Conservation (phyloP, 64 coral and sea anemone genomes). For the Anthopleura sola region DNA sequence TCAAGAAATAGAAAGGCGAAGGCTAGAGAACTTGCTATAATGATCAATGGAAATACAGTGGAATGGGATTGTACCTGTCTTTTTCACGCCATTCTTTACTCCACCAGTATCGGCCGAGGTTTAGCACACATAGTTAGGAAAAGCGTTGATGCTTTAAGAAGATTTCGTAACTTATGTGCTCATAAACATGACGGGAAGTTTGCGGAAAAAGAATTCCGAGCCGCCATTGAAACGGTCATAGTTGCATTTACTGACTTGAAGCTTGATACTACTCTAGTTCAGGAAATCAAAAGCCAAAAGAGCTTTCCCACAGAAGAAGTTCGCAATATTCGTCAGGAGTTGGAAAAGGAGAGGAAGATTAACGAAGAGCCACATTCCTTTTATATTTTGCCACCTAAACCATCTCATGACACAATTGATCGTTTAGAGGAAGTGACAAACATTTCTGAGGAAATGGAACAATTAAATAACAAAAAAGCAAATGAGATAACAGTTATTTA, state of each 20-base stretch:
- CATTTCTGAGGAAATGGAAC: conserved; percentile 1
- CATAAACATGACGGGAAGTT: conserved; percentile 7
- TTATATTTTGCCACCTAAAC: neutral
- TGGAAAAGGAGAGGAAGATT: neutral
- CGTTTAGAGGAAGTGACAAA: conserved; percentile 13
- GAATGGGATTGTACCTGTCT: conserved; percentile 38
- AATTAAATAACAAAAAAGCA: neutral
- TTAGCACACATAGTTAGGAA: neutral
- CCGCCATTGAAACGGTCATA: neutral
- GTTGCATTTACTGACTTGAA: conserved; percentile 15
- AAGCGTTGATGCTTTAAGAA: conserved; percentile 12
- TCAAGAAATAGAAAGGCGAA: too few species aligned
- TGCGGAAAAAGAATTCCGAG: conserved; percentile 24
- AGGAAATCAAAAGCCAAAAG: conserved; percentile 26
- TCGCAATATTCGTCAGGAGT: neutral
- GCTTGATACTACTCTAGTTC: neutral
- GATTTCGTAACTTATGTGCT: conserved; percentile 22
- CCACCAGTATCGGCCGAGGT: neutral
- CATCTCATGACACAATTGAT: neutral
- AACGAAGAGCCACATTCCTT: neutral
- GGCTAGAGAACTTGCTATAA: too few species aligned
- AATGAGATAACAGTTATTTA: too few species aligned
- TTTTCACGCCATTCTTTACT: conserved; percentile 26
- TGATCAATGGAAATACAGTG: too few species aligned
- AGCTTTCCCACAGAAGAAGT: conserved; percentile 28